phyloP scores from a whole-genome alignment of 2,888 invertebrate species.

The Eristalis pertinax region DNA sequence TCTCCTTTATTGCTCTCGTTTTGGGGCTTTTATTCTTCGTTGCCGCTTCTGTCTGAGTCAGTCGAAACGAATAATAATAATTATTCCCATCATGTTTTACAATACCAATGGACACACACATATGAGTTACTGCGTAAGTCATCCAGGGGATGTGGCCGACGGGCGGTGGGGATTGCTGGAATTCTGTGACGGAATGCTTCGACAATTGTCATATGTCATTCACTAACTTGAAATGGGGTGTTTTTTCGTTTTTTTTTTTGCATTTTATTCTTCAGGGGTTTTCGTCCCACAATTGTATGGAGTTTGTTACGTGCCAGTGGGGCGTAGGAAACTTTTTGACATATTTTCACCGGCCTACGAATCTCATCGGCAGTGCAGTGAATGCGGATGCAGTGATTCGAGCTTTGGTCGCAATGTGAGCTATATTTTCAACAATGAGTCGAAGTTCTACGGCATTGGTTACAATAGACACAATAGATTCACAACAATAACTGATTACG shows the following conservation, averaged over 20 bases:
- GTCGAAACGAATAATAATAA: constrained; percentile 67
- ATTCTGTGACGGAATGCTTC: constrained; percentile 44
- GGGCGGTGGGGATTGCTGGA: neutral
- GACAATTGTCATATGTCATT: constrained; percentile 55
- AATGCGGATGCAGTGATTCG: neutral
- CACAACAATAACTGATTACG: neutral
- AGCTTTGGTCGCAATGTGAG: constrained; percentile 25
- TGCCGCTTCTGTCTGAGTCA: constrained; percentile 39
- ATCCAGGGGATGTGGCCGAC: neutral
- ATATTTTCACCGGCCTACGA: constrained; percentile 30
- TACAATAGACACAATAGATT: neutral
- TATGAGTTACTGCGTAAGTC: constrained; percentile 51
- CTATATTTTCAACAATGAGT: constrained; percentile 38
- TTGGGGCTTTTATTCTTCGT: constrained; percentile 10
- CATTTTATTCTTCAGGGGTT: constrained; percentile 21
- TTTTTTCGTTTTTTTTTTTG: neutral
- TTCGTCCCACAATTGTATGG: constrained; percentile 30
- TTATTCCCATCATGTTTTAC: constrained; percentile 69
- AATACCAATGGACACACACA: constrained; percentile 63
- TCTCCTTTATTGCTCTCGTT: constrained; percentile 65
- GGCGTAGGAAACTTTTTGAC: constrained; percentile 19
- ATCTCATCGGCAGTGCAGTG: constrained; percentile 8
- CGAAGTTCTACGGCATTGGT: constrained; percentile 6
- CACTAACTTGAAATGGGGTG: constrained; percentile 1
- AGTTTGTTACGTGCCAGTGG: constrained; percentile 33